Evolutionary conservation across 2,888 invertebrate genomes (phyloP).

Genomic region (Drosophila planitibia): DNA sequence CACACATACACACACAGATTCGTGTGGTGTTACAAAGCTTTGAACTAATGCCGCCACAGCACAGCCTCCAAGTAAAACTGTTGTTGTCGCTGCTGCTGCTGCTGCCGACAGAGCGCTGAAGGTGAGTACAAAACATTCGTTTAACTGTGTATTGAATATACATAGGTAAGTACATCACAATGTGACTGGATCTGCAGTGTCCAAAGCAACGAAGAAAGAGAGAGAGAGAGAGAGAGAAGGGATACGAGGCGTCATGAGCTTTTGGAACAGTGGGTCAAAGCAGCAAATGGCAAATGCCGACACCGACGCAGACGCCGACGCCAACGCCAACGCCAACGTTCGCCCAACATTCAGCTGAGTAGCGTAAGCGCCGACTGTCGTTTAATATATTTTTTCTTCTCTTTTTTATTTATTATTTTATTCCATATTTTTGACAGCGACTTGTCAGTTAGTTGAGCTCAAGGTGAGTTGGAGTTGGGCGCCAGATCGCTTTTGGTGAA

Average conservation of each 20-base stretch:
- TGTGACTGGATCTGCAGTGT: slow-evolving; percentile 47
- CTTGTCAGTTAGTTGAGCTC: slow-evolving; percentile 49
- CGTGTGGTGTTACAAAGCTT: slow-evolving; percentile 76
- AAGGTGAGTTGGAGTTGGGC: slow-evolving; percentile 66
- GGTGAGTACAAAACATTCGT: slow-evolving; percentile 61
- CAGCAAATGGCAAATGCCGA: slow-evolving; percentile 34
- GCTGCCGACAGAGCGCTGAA: slow-evolving; percentile 27
- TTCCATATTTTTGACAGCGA: slow-evolving; percentile 43
- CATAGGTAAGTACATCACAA: slow-evolving; percentile 42
- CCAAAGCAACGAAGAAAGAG: background rate
- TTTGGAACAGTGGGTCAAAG: slow-evolving; percentile 58
- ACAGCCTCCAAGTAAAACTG: slow-evolving; percentile 50
- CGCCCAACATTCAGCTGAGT: slow-evolving; percentile 18
- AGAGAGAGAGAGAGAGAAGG: background rate
- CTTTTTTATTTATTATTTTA: slow-evolving; percentile 14
- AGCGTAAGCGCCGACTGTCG: slow-evolving; percentile 40
- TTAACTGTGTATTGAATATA: slow-evolving; percentile 26
- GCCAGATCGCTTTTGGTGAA: slow-evolving; percentile 38
- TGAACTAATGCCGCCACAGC: slow-evolving; percentile 81
- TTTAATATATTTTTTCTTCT: slow-evolving; percentile 17
- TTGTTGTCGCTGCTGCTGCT: slow-evolving; percentile 22
- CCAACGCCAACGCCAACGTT: slow-evolving; percentile 21
- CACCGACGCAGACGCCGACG: slow-evolving; percentile 22
- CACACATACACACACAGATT: slow-evolving; percentile 32
- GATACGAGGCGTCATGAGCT: slow-evolving; percentile 25